Percentiles rank a stretch among this genome's conserved stretches.
Evolutionary conservation across 37 sponge, comb jelly and placozoan species (phyloP).

Genomic region (Amphimedon queenslandica): DNA sequence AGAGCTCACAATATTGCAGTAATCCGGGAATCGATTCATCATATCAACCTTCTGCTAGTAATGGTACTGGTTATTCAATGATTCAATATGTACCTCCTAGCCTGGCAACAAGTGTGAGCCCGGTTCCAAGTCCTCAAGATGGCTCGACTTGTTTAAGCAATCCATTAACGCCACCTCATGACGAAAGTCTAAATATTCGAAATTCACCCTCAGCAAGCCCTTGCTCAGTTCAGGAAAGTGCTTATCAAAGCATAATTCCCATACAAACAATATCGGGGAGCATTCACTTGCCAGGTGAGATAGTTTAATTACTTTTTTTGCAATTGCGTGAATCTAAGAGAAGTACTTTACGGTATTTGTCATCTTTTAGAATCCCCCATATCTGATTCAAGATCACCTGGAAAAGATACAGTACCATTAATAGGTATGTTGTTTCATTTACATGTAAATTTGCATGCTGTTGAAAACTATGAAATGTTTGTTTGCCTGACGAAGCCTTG

Average conservation of each 20-base stretch:
- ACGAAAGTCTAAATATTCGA: neutral
- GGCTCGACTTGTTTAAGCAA: neutral
- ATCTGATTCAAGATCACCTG: neutral
- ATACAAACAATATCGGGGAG: slow-evolving; percentile 2
- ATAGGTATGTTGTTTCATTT: no score
- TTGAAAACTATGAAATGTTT: no score
- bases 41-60: neutral
- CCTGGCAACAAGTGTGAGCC: neutral
- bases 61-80: neutral
- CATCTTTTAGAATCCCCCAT: slow-evolving; percentile 3
- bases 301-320: neutral
- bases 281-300: slow-evolving; percentile 3
- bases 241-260: neutral
- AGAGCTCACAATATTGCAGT: neutral
- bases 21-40: neutral
- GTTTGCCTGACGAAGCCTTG: no score
- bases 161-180: neutral
- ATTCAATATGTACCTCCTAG: neutral
- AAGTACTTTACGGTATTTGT: neutral
- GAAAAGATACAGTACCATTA: neutral
- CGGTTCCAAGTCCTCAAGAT: neutral
- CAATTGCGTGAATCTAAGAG: slow-evolving; percentile 49
- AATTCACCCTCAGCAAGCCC: slow-evolving; percentile 3
- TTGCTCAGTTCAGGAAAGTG: neutral
- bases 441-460: no score